Evolutionary conservation across 2,888 invertebrate genomes (phyloP), one percentile per base, ranked within the genome.

Genomic region (Euproctis similis): DNA sequence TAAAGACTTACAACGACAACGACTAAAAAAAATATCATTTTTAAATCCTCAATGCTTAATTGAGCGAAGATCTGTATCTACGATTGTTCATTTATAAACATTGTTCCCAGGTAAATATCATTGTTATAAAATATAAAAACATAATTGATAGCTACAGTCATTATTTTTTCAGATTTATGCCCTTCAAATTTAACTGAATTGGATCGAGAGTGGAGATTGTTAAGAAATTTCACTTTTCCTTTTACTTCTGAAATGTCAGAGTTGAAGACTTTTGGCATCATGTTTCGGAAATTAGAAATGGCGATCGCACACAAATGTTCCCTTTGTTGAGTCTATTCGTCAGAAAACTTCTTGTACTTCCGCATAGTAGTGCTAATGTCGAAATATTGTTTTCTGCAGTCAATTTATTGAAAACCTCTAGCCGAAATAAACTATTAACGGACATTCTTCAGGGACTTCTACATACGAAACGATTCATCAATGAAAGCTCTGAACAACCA

Each of bases 171-270:
- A 28, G 30, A 24, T n/a, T 23, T 39, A 21, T 31, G 34, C 27
- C 31, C 37, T 28, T 9, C 28, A 10, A 37, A 31, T 31, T 18
- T 38, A 28, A 34, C 31, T 4, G 31, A 38, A 29, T 18, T 38
- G 12, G 31, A 33, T 18, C 25, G 23, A 11, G 33, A 29, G 26
- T 33, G 26, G 33, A 10, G 33, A 24, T n/a, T 11, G 3, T 10
- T 26, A 12, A 12, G 26, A 17, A 26, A 26, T n/a, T 2, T 4
- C 2, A 17, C 2, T 17, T 4, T 17, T 17, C 17, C 17, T 2
- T 17, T 17, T n/a, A n/a, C n/a, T n/a, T n/a, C n/a, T 17, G 2
- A 4, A 4, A 17, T 17, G 4, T 17, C 17, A 17, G 8, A 17
- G 17, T 4, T 4, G 17, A 17, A 2, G 17, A 26, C 12, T 24